These are phyloP conservation scores for Copidosoma floridanum DNA, from an alignment of 1,140 invertebrate genomes.

Conservation along the genomic window DNA sequence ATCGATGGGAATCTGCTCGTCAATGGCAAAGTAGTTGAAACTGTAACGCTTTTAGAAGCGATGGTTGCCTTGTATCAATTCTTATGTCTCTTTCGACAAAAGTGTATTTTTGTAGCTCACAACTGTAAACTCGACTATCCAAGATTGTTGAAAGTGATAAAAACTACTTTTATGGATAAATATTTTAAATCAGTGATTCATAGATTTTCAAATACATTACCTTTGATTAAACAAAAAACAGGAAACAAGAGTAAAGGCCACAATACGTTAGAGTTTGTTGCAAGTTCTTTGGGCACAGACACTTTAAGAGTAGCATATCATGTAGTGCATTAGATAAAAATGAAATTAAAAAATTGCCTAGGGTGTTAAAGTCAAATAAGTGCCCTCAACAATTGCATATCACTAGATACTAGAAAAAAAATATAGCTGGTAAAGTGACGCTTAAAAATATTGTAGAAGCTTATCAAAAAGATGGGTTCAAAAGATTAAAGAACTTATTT, in stretches of 20 bases:
- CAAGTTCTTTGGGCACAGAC: constrained; percentile 5
- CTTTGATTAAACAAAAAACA: constrained; percentile 10
- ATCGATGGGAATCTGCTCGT: constrained; percentile 4
- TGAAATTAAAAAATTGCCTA: not conserved
- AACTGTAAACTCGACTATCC: constrained; percentile 23
- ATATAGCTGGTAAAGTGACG: constrained; percentile 11
- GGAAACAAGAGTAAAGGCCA: constrained; percentile 7
- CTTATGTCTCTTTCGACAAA: constrained; percentile 11
- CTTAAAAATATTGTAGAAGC: constrained; percentile 8
- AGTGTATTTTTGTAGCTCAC: constrained; percentile 19
- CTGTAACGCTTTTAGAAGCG: constrained; percentile 11
- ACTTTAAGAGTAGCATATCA: constrained; percentile 16
- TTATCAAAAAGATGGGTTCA: constrained; percentile 12
- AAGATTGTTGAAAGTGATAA: constrained; percentile 11
- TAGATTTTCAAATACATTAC: constrained; percentile 23
- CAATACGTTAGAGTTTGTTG: constrained; percentile 21
- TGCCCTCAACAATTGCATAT: constrained; percentile 4
- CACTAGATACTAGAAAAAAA: constrained; percentile 12
- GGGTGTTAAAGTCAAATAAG: not conserved
- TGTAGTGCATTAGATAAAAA: constrained; percentile 4
- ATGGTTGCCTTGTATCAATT: constrained; percentile 21
- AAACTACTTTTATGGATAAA: constrained; percentile 10
- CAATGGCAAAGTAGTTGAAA: constrained; percentile 3
- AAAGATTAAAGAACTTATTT: not conserved
- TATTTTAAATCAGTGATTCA: constrained; percentile 17